Conservation (phyloP, 2,113 vertebrate species). For the Lepidothrix coronata region DNA sequence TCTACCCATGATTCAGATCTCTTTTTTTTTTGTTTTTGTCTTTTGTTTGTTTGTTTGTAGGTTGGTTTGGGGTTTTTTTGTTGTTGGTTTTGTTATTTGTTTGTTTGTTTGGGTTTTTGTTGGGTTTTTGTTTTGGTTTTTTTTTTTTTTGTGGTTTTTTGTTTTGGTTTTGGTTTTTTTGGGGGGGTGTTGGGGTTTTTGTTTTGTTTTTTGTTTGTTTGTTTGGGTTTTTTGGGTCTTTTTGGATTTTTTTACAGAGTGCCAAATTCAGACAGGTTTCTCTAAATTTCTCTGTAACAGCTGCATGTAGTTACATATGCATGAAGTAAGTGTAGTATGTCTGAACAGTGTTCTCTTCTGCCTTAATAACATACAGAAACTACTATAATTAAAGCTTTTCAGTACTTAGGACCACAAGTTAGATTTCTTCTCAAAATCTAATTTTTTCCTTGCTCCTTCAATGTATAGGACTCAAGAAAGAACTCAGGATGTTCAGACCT, state of each 20-base stretch:
- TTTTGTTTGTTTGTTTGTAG: too few species aligned
- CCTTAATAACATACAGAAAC: background rate
- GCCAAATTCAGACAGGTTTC: background rate
- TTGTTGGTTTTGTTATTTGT: too few species aligned
- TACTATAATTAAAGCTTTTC: background rate
- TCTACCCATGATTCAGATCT: fast-evolving
- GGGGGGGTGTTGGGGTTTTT: too few species aligned
- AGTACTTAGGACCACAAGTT: background rate
- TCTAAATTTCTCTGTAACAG: background rate
- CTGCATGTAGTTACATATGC: background rate
- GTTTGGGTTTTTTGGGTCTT: background rate
- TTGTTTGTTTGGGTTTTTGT: too few species aligned
- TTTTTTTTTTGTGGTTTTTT: too few species aligned
- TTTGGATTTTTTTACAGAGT: background rate
- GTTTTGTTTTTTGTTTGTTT: too few species aligned
- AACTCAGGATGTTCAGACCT: background rate
- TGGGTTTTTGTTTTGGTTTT: too few species aligned
- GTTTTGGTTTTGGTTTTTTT: too few species aligned
- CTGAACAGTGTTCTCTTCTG: background rate
- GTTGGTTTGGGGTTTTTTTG: too few species aligned
- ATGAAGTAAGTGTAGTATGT: background rate
- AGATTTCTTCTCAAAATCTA: background rate
- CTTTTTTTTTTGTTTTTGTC: background rate
- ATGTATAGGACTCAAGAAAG: background rate
- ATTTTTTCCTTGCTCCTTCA: background rate